phyloP scores from a whole-genome alignment of 2,888 invertebrate genomes.

The Xylota segnis region DNA sequence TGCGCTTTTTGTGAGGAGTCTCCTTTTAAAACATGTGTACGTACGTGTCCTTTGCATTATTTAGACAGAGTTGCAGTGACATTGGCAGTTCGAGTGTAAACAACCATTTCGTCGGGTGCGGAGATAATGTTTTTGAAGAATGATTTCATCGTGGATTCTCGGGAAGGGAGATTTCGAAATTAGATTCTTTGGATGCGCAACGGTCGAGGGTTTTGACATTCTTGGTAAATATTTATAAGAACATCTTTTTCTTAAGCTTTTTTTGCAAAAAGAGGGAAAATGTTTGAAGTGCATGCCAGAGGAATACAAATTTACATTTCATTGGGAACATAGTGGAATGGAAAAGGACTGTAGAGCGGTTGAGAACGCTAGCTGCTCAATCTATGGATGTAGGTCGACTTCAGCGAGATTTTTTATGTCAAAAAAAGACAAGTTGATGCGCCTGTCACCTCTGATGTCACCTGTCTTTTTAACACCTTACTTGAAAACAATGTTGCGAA shows the following conservation, averaged over 20 bases:
- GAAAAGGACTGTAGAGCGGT: too few relatives aligned
- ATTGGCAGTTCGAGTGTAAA: background rate
- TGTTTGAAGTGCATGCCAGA: background rate
- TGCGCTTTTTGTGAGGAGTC: background rate
- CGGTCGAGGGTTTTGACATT: background rate
- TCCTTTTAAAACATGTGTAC: background rate
- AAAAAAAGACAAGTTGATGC: too few relatives aligned
- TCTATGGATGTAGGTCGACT: too few relatives aligned
- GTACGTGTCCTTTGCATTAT: constrained; percentile 15
- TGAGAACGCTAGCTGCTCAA: too few relatives aligned
- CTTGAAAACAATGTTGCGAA: too few relatives aligned
- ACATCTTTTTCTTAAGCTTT: background rate
- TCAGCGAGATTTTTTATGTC: too few relatives aligned
- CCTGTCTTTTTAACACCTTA: too few relatives aligned
- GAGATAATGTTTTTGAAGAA: background rate
- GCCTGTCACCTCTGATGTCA: too few relatives aligned
- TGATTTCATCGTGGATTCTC: constrained; percentile 1
- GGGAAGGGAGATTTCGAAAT: background rate
- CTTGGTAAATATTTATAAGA: background rate
- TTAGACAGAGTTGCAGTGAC: constrained; percentile 10
- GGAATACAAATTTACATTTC: background rate
- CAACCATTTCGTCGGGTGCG: background rate
- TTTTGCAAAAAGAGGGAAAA: background rate
- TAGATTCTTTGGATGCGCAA: background rate
- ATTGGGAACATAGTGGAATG: background rate